Evolutionary conservation across 2,888 invertebrate species (phyloP), one percentile per base, ranked within the genome.

Genomic region (Eumerus sabulonum): DNA sequence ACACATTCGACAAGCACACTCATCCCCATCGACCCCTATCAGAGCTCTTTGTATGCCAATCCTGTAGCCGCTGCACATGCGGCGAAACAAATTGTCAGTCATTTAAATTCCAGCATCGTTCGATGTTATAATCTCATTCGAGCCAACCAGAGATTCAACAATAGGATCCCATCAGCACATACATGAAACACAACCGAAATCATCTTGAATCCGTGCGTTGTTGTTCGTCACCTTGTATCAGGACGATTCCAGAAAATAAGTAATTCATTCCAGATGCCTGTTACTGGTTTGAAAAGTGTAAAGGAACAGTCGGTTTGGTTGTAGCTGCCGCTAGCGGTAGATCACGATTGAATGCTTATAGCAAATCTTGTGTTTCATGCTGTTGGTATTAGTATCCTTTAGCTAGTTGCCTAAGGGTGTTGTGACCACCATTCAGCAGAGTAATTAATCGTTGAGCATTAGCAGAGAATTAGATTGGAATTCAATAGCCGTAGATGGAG

Each of bases 81-180:
- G 59, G 66, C 53, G 59, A 59, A 40, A 66, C 72, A 59, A 73
- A 66, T 71, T 63, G 63, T 51, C 12, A 16, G 56, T 47, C 18
- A 73, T 73, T 73, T 66, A 73, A 66, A 66, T 73, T 66, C 64
- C 64, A 66, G 27, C 18, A 27, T 40, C 72, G 72, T 73, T 53
- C 66, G 38, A 64, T 57, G 12, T 62, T 53, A 51, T 72, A 72
- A 66, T 66, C 64, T 44, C 57, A 53, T 73, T 73, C 40, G 18
- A 53, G 36, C 53, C 16, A 59, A 53, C 40, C 47, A 53, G 27
- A 7, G 59, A 73, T 59, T 54, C 44, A 53, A 59, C 68, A 35
- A 36, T 17, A 40, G 17, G 19, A 11, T 7, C 27, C 27, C 27
- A 2, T 27, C 27, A 27, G 40, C 19, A 54, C 9, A n/a, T 17